Evolutionary conservation across 2,888 invertebrate species (phyloP).

Genomic region (Melieria crassipennis): DNA sequence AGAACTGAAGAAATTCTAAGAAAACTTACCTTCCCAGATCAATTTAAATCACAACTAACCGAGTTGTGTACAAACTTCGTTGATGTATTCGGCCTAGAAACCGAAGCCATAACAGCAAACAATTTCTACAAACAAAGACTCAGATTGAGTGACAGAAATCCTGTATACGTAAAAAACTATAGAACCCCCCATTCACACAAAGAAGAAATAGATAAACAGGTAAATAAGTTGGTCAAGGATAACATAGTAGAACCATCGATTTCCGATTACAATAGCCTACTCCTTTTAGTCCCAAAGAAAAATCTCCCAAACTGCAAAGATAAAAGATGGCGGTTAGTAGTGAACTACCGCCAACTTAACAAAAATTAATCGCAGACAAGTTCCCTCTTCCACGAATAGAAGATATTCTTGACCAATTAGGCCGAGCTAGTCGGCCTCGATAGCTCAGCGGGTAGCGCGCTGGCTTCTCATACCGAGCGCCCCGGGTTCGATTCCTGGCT

Average conservation of each 20-base stretch:
- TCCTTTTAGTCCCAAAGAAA: background rate
- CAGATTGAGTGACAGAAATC: conserved; percentile 16
- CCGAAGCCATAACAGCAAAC: conserved; percentile 23
- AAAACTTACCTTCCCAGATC: conserved; percentile 10
- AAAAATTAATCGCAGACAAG: conserved; percentile 11
- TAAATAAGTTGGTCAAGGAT: conserved; percentile 31
- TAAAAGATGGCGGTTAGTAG: conserved; percentile 13
- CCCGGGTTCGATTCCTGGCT: too few relatives aligned
- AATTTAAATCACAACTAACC: background rate
- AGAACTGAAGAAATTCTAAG: conserved; percentile 1
- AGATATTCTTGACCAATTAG: conserved; percentile 12
- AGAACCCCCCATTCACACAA: conserved; percentile 31
- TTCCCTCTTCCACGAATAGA: conserved; percentile 15
- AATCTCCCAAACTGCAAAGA: background rate
- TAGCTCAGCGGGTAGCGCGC: too few relatives aligned
- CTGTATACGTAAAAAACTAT: conserved; percentile 33
- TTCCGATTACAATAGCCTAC: conserved; percentile 9
- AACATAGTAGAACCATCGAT: conserved; percentile 28
- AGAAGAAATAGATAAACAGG: conserved; percentile 31
- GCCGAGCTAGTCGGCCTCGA: too few relatives aligned
- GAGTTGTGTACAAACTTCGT: conserved; percentile 15
- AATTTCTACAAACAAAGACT: conserved; percentile 30
- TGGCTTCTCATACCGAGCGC: too few relatives aligned
- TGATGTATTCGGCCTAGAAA: conserved; percentile 34
- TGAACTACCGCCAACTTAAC: conserved; percentile 7